Percentiles rank a stretch among this genome's conserved stretches.
These are phyloP conservation scores for Calliscelio sp. DNA, from an alignment of 2,888 invertebrate species.

Conservation along the genomic window DNA sequence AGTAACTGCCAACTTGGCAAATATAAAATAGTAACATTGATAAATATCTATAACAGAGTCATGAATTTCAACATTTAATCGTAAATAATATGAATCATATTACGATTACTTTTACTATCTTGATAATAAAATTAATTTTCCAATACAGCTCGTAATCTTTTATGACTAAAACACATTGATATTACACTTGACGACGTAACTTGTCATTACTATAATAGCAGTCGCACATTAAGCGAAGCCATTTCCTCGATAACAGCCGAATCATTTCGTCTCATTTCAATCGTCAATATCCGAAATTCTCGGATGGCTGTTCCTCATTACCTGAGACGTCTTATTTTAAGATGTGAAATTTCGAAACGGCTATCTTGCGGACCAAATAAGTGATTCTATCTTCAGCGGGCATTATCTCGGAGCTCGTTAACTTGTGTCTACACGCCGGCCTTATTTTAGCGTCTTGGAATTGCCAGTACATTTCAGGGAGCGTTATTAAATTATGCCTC, in stretches of 20 bases:
- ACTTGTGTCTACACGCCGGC: conserved; percentile 38
- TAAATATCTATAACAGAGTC: too few relatives aligned
- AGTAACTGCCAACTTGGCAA: too few relatives aligned
- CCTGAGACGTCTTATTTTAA: conserved; percentile 18
- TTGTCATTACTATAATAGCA: not conserved
- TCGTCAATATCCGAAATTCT: not conserved
- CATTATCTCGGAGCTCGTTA: conserved; percentile 38
- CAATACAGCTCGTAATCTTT: not conserved
- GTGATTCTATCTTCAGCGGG: conserved; percentile 5
- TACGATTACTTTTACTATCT: too few relatives aligned
- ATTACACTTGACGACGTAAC: not conserved
- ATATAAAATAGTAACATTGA: too few relatives aligned
- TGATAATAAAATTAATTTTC: not conserved
- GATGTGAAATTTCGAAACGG: conserved; percentile 7
- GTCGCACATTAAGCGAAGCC: not conserved
- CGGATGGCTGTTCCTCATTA: conserved; percentile 7
- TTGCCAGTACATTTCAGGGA: conserved; percentile 50
- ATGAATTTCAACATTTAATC: too few relatives aligned
- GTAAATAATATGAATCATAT: too few relatives aligned
- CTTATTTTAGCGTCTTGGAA: conserved; percentile 45
- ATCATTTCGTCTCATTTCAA: not conserved
- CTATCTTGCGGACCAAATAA: conserved; percentile 24
- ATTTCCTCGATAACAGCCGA: not conserved
- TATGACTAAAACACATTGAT: not conserved
- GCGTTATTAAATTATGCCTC: conserved; percentile 65